phyloP scores from a whole-genome alignment of 2,113 vertebrate species.

The Pterocles gutturalis region DNA sequence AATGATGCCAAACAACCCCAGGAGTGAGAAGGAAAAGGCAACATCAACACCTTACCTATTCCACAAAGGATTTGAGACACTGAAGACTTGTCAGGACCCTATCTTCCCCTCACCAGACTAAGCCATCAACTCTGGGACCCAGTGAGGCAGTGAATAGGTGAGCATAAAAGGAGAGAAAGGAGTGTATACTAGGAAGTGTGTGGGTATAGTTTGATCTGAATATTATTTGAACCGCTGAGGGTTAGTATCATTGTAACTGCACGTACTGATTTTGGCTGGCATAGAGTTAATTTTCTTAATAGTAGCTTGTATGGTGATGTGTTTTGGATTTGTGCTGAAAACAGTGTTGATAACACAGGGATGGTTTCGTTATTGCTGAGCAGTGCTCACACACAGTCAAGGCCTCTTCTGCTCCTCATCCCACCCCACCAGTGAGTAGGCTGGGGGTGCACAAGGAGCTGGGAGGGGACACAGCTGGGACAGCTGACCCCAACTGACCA shows the following conservation, averaged over 20 bases:
- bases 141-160: no score
- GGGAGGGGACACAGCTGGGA: no score
- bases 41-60: not conserved
- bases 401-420: no score
- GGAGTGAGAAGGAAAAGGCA: not conserved
- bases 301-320: not conserved
- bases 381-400: no score
- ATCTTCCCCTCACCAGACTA: not conserved
- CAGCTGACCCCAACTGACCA: not conserved
- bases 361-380: no score
- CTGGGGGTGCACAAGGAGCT: no score
- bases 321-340: not conserved
- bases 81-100: not conserved
- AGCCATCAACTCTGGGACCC: not conserved
- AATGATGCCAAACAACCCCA: not conserved
- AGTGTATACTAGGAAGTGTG: not conserved
- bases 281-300: not conserved
- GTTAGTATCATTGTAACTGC: not conserved
- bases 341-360: no score
- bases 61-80: not conserved
- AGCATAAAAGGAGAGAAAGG: not conserved
- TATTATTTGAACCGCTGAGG: not conserved
- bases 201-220: not conserved
- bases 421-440: no score
- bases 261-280: not conserved